Conservation (phyloP, 2,888 invertebrate species). For the Drosophila colorata region DNA sequence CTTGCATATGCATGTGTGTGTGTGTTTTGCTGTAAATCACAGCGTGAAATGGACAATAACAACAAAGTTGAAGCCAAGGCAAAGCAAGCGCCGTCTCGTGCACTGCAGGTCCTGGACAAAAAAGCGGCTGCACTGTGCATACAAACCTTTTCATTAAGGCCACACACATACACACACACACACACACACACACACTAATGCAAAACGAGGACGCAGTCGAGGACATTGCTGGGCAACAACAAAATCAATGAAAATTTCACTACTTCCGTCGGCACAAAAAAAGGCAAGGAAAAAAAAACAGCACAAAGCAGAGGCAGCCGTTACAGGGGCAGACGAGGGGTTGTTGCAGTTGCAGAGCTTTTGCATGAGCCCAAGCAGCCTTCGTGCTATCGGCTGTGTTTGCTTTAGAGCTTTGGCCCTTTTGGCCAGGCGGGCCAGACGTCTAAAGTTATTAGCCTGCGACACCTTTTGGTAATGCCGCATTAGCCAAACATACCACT, state of each 20-base stretch:
- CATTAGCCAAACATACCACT: constrained; percentile 48
- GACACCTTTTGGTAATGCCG: constrained; percentile 69
- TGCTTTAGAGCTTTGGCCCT: constrained; percentile 56
- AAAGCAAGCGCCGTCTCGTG: constrained; percentile 26
- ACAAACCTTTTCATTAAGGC: constrained; percentile 62
- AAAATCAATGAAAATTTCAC: constrained; percentile 80
- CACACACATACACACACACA: constrained; percentile 26
- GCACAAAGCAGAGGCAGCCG: constrained; percentile 4
- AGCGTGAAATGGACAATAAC: constrained; percentile 59
- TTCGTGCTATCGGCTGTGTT: constrained; percentile 39
- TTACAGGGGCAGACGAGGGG: background rate
- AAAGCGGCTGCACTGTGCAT: constrained; percentile 38
- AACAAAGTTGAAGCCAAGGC: constrained; percentile 31
- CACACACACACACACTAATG: constrained; percentile 15
- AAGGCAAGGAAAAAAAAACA: constrained; percentile 4
- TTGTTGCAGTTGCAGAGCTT: background rate
- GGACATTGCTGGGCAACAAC: constrained; percentile 66
- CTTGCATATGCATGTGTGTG: background rate
- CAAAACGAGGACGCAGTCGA: constrained; percentile 66
- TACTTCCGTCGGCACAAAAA: constrained; percentile 61
- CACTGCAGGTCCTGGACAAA: constrained; percentile 15
- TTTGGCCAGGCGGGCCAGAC: constrained; percentile 20
- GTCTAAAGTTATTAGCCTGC: constrained; percentile 72
- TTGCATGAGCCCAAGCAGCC: background rate
- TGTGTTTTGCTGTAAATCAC: constrained; percentile 52